Evolutionary conservation across 2,888 invertebrate genomes (phyloP).

Genomic region (Erebia epiphron): DNA sequence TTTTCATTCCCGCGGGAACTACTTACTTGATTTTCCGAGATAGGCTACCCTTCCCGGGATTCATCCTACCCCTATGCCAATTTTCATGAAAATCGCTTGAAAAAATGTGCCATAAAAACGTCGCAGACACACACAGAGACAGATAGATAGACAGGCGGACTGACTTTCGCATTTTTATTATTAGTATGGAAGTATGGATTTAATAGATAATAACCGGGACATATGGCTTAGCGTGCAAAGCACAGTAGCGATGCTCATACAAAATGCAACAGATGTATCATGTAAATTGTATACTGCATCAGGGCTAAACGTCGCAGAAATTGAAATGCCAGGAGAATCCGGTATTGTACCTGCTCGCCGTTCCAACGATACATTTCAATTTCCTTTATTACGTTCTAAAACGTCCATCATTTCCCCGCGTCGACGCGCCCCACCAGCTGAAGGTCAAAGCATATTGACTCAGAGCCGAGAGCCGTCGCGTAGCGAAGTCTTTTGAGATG

Average conservation of each 20-base stretch:
- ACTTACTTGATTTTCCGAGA: no score
- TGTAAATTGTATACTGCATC: background rate
- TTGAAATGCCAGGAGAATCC: background rate
- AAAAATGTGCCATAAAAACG: no score
- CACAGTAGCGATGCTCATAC: background rate
- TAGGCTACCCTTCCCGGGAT: no score
- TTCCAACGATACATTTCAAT: conserved; percentile 13
- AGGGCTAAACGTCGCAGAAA: background rate
- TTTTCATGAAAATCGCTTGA: no score
- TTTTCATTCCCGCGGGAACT: no score
- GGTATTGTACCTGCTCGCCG: background rate
- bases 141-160: no score
- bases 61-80: no score
- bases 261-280: background rate
- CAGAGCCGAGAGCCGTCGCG: background rate
- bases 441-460: background rate
- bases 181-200: no score
- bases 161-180: no score
- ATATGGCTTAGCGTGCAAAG: no score
- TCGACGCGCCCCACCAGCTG: background rate
- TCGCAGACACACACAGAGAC: background rate
- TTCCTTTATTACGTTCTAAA: conserved; percentile 8
- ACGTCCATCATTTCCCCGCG: background rate
- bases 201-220: no score
- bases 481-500: no score